Evolutionary conservation across 1,140 invertebrate genomes (phyloP).

Genomic region (Aleiodes sp.): DNA sequence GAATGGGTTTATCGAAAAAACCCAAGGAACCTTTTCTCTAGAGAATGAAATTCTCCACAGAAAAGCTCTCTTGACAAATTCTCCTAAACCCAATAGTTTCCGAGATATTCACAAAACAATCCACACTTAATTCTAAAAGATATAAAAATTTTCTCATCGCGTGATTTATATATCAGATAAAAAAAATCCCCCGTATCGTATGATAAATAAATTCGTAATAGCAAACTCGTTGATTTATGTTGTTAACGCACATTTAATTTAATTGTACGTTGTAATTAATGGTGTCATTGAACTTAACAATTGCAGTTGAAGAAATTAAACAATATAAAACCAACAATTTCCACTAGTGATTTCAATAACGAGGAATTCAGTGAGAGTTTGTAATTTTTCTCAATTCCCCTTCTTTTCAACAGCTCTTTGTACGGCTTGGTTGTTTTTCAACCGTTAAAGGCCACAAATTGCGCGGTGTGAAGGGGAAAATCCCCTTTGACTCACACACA

Average conservation of each 20-base stretch:
- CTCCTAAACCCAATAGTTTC: too few relatives aligned
- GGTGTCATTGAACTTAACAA: slow-evolving; percentile 24
- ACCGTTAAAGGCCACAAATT: background rate
- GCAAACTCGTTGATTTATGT: slow-evolving; percentile 21
- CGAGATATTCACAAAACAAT: too few relatives aligned
- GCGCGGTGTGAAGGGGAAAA: too few relatives aligned
- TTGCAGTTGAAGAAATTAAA: background rate
- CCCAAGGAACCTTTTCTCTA: too few relatives aligned
- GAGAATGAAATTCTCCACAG: too few relatives aligned
- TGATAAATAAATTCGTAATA: slow-evolving; percentile 6
- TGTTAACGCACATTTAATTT: slow-evolving; percentile 26
- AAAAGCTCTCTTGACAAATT: too few relatives aligned
- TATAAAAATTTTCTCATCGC: background rate
- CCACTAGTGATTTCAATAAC: slow-evolving; percentile 1
- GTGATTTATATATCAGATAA: slow-evolving; percentile 10
- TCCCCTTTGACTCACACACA: background rate
- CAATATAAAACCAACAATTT: slow-evolving; percentile 4
- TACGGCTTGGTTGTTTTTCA: too few relatives aligned
- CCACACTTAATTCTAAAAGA: too few relatives aligned
- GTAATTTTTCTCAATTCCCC: too few relatives aligned
- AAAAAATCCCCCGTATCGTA: background rate
- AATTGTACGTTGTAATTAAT: slow-evolving; percentile 31
- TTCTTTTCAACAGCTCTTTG: background rate
- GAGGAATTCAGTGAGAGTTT: background rate
- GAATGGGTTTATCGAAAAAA: too few relatives aligned